phyloP scores from a whole-genome alignment of 2,113 vertebrate genomes.

The Lota lota region DNA sequence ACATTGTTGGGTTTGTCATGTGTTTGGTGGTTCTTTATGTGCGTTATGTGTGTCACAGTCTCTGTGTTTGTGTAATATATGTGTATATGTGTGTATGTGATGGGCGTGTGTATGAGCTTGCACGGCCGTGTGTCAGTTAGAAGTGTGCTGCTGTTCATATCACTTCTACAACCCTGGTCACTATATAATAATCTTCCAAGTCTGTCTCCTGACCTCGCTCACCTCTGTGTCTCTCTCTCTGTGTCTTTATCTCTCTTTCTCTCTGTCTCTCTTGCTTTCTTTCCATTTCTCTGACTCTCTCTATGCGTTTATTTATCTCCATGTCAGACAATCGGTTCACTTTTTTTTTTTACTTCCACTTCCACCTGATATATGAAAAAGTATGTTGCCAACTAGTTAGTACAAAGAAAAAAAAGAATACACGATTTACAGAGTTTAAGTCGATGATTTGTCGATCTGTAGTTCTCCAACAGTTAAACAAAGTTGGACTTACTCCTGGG shows the following conservation, averaged over 20 bases:
- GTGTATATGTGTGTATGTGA: neutral
- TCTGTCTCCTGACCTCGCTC: conserved; percentile 47
- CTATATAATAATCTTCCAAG: conserved; percentile 76
- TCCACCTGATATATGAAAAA: neutral
- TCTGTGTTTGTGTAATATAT: neutral
- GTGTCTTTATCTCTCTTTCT: conserved; percentile 4
- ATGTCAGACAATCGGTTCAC: too few relatives aligned
- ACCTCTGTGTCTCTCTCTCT: conserved; percentile 26
- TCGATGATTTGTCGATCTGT: too few relatives aligned
- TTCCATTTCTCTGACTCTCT: neutral
- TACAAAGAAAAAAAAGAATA: too few relatives aligned
- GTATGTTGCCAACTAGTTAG: neutral
- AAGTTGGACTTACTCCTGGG: too few relatives aligned
- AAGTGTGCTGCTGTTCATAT: conserved; percentile 75
- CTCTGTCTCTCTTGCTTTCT: too few relatives aligned
- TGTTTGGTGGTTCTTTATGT: too few relatives aligned
- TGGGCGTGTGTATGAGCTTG: conserved; percentile 45
- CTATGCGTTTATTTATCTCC: neutral
- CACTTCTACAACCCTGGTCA: conserved; percentile 79
- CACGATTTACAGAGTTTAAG: too few relatives aligned
- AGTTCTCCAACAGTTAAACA: too few relatives aligned
- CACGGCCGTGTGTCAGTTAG: conserved; percentile 74
- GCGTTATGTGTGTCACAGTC: neutral
- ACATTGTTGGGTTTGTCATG: too few relatives aligned
- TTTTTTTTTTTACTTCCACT: neutral